Evolutionary conservation across 2,113 vertebrate genomes (phyloP).

Genomic region (Ondatra zibethicus): DNA sequence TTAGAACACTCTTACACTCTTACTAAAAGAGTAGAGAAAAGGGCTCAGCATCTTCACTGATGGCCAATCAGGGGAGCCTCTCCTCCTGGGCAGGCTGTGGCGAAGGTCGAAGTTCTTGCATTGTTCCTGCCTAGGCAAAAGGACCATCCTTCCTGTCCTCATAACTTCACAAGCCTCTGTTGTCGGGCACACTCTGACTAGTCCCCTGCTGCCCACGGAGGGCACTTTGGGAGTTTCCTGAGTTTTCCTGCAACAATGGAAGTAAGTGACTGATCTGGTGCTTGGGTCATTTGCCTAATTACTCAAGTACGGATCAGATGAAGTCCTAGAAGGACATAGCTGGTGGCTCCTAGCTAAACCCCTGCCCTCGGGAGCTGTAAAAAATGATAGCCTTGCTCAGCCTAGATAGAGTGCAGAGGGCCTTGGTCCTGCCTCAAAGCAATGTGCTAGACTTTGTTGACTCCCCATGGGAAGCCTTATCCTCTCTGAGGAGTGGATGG

Average conservation of each 20-base stretch:
- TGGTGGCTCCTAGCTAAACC: background rate
- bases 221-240: conserved; percentile 31
- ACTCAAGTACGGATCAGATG: background rate
- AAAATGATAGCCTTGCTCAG: no score
- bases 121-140: background rate
- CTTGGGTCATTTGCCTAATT: background rate
- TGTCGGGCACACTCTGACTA: rapidly evolving
- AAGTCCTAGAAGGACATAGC: background rate
- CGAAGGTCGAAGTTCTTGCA: background rate
- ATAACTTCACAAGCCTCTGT: background rate
- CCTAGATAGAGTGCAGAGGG: no score
- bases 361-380: background rate
- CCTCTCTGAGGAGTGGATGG: no score
- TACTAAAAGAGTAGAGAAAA: background rate
- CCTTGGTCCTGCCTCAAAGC: no score
- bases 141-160: background rate
- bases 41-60: no score
- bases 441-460: no score
- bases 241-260: rapidly evolving
- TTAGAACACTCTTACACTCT: no score
- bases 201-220: background rate
- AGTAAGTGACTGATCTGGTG: background rate
- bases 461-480: no score
- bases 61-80: background rate
- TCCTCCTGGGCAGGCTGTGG: background rate